Evolutionary conservation across 2,797 vertebrate genomes (phyloP).

Genomic region (Nannoperca obscura): DNA sequence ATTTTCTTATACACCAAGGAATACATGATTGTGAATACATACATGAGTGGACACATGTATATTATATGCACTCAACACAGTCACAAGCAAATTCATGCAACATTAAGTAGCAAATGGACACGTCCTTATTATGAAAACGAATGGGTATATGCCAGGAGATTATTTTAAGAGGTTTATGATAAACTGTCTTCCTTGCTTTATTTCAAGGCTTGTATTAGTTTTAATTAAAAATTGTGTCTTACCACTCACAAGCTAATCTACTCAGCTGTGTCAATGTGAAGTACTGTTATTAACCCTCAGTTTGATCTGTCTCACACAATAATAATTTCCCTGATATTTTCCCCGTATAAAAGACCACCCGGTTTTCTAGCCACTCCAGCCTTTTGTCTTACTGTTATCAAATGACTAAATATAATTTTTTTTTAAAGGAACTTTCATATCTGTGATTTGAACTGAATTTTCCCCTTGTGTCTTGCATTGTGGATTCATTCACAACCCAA

Average conservation of each 20-base stretch:
- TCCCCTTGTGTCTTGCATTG: slow-evolving; percentile 19
- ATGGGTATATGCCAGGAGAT: slow-evolving; percentile 81
- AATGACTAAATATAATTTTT: slow-evolving; percentile 19
- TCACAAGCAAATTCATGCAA: slow-evolving; percentile 41
- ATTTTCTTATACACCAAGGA: slow-evolving; percentile 10
- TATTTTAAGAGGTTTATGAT: slow-evolving; percentile 84
- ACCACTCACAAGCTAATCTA: slow-evolving; percentile 85
- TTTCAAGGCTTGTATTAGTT: slow-evolving; percentile 88
- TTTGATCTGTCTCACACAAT: slow-evolving; percentile 89
- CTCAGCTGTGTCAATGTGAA: slow-evolving; percentile 68
- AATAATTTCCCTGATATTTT: slow-evolving; percentile 89
- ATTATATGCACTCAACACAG: slow-evolving; percentile 19
- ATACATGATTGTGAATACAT: slow-evolving; percentile 11
- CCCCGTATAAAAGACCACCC: slow-evolving; percentile 88
- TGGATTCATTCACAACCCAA: neutral
- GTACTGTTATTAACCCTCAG: slow-evolving; percentile 87
- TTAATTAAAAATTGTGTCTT: slow-evolving; percentile 90
- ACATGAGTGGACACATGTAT: slow-evolving; percentile 4
- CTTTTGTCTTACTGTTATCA: slow-evolving; percentile 23
- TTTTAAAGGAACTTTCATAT: neutral
- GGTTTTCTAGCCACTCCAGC: slow-evolving; percentile 21
- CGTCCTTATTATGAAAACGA: slow-evolving; percentile 64
- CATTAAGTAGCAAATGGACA: slow-evolving; percentile 53
- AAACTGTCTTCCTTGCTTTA: slow-evolving; percentile 83
- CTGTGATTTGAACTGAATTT: slow-evolving; percentile 51